These are phyloP conservation scores for Eriosoma lanigerum DNA, from an alignment of 1,140 invertebrate genomes.

Conservation along the genomic window DNA sequence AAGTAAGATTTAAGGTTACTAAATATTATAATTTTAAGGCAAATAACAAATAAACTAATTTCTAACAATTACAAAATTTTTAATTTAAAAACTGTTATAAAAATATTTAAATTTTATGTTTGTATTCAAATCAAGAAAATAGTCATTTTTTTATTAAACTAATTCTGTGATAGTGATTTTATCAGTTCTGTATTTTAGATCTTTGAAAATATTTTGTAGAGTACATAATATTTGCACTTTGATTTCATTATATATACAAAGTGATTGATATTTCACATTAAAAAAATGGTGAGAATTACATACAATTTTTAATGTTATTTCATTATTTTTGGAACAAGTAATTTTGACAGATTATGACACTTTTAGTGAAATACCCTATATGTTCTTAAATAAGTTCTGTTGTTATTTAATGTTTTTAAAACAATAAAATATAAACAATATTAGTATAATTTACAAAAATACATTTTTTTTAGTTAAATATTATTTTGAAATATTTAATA, in stretches of 20 bases:
- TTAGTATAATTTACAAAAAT: not conserved
- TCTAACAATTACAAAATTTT: conserved; percentile 15
- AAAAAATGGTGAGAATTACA: too few species aligned
- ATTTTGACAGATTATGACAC: conserved; percentile 1
- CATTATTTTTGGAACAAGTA: too few species aligned
- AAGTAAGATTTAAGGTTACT: too few species aligned
- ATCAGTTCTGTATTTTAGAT: conserved; percentile 11
- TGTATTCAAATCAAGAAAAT: conserved; percentile 11
- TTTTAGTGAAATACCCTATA: conserved; percentile 17
- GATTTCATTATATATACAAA: not conserved
- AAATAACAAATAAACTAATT: conserved; percentile 26
- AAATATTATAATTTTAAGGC: not conserved
- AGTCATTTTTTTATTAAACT: conserved; percentile 32
- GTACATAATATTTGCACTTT: not conserved
- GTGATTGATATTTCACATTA: too few species aligned
- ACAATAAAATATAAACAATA: not conserved
- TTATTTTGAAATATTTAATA: not conserved
- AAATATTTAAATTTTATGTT: conserved; percentile 19
- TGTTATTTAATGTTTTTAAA: conserved; percentile 4
- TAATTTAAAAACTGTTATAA: conserved; percentile 30
- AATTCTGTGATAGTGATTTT: conserved; percentile 44
- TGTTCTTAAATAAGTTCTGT: conserved; percentile 7
- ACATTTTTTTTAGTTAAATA: not conserved
- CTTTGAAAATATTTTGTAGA: conserved; percentile 12
- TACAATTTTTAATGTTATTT: too few species aligned